Percentiles rank a stretch among this genome's conserved stretches.
phyloP scores from a whole-genome alignment of 2,888 invertebrate genomes.

The Aphidoletes aphidimyza region DNA sequence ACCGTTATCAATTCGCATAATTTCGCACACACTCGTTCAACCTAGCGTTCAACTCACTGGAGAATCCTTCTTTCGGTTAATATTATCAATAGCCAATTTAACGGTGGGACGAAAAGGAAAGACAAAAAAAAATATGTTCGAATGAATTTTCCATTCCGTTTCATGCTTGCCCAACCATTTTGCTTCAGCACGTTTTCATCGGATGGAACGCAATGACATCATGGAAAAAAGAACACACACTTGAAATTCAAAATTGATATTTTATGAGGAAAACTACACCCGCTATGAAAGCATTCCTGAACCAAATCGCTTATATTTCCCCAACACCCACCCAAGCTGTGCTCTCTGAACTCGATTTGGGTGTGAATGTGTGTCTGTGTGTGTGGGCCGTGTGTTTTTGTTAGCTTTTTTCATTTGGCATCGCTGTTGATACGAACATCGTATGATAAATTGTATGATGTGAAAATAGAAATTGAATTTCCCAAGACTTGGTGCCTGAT shows the following conservation, averaged over 20 bases:
- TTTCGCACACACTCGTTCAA: too few species aligned
- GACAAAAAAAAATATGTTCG: too few species aligned
- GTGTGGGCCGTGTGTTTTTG: background rate
- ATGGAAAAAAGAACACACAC: too few species aligned
- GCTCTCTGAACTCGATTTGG: too few species aligned
- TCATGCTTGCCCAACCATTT: background rate
- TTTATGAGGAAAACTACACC: background rate
- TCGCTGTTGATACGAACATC: background rate
- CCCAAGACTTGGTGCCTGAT: background rate
- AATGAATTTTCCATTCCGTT: background rate
- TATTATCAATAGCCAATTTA: constrained; percentile 26
- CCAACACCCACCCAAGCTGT: background rate
- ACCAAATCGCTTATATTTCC: background rate
- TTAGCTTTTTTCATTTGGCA: background rate
- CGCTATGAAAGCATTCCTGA: background rate
- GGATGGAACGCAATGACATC: too few species aligned
- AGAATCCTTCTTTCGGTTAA: background rate
- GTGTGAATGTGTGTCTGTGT: too few species aligned
- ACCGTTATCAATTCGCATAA: constrained; percentile 25
- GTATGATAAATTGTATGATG: background rate
- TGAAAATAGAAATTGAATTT: constrained; percentile 15
- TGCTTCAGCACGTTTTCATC: too few species aligned
- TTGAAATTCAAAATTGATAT: background rate
- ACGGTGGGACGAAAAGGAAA: background rate
- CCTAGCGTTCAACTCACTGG: constrained; percentile 11